phyloP scores from a whole-genome alignment of 2,888 invertebrate genomes.

The Phaonia tiefii region DNA sequence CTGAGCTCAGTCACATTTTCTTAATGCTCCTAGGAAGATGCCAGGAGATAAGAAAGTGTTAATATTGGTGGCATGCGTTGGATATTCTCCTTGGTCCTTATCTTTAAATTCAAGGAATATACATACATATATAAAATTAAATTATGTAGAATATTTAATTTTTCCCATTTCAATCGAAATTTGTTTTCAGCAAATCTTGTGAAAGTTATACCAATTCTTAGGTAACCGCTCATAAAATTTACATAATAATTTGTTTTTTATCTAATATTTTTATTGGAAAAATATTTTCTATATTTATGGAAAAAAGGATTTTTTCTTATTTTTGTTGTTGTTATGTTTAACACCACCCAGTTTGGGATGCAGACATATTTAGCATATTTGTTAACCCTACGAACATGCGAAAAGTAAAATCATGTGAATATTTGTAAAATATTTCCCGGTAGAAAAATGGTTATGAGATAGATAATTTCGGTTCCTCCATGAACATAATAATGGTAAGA shows the following conservation, averaged over 20 bases:
- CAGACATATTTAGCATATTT: conserved; percentile 28
- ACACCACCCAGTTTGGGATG: conserved; percentile 16
- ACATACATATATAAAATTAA: too few relatives aligned
- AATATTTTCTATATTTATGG: conserved; percentile 19
- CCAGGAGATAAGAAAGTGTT: conserved; percentile 28
- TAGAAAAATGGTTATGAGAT: too few relatives aligned
- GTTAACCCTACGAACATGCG: too few relatives aligned
- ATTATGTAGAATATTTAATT: conserved; percentile 13
- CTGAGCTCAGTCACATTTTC: background rate
- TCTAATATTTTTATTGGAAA: background rate
- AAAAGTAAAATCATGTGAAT: too few relatives aligned
- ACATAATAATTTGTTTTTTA: conserved; percentile 18
- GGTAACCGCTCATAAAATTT: background rate
- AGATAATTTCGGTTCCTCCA: too few relatives aligned
- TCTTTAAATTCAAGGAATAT: too few relatives aligned
- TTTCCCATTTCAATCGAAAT: background rate
- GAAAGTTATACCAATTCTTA: background rate
- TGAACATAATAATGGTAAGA: too few relatives aligned
- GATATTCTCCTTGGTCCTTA: too few relatives aligned
- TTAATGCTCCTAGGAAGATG: background rate
- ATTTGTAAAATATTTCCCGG: too few relatives aligned
- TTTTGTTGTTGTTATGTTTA: conserved; percentile 22
- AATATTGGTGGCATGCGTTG: conserved; percentile 4
- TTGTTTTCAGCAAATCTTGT: background rate
- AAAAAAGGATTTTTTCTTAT: conserved; percentile 24